Evolutionary conservation across 2,113 vertebrate species (phyloP).

Genomic region (Ceyx cyanopectus): DNA sequence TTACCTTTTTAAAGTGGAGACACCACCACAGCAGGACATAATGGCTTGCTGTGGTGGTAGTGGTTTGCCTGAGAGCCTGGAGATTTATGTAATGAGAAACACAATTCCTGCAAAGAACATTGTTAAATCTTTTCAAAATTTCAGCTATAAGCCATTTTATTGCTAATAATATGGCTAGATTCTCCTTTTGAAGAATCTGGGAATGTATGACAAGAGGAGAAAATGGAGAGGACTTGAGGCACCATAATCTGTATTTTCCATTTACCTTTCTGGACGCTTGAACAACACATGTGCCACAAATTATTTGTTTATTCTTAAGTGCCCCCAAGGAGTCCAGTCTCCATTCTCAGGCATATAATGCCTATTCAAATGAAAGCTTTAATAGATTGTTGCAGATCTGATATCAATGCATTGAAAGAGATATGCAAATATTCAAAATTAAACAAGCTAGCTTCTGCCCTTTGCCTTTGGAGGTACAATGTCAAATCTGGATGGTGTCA

Average conservation of each 20-base stretch:
- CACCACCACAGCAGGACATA: conserved; percentile 63
- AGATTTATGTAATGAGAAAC: conserved; percentile 75
- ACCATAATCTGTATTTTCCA: conserved; percentile 64
- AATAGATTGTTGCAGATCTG: conserved; percentile 30
- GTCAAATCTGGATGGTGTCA: conserved; percentile 3
- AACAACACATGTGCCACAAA: conserved; percentile 57
- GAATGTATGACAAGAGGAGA: conserved; percentile 58
- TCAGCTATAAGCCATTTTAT: conserved; percentile 68
- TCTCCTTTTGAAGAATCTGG: conserved; percentile 66
- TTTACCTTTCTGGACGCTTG: conserved; percentile 63
- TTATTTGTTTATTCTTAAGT: conserved; percentile 51
- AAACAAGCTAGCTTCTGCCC: conserved; percentile 24
- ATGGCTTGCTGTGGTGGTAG: conserved; percentile 16
- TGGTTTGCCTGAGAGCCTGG: conserved; percentile 55
- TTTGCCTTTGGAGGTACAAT: neutral
- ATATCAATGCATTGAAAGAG: neutral
- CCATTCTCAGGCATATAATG: conserved; percentile 17
- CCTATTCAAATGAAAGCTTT: conserved; percentile 55
- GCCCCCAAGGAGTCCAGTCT: conserved; percentile 9
- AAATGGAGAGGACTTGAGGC: conserved; percentile 66
- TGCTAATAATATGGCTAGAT: conserved; percentile 67
- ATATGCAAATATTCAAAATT: conserved; percentile 38
- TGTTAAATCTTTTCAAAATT: conserved; percentile 68
- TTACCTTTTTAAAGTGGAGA: conserved; percentile 57
- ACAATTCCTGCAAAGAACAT: conserved; percentile 69